Base-by-base conservation (phyloP, 2,113 vertebrate genomes). In the Electrona antarctica region DNA sequence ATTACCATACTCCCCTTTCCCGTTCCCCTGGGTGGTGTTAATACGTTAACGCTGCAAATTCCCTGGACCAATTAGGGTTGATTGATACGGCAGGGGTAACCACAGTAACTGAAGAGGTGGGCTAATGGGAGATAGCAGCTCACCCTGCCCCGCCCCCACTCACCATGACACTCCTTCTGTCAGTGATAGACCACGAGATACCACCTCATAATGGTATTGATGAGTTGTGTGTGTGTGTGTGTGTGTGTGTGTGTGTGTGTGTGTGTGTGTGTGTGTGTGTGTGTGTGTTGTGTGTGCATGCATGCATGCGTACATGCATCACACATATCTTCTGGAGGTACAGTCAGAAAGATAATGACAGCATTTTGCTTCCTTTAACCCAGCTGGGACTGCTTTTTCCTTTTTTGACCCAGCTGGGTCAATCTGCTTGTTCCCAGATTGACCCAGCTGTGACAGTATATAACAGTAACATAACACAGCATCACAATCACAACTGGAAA, bases 1-100 rank as follows among this genome's bases (percentile, higher is more conserved):
- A 41, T 41, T 41, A 41, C 33, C 33, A 41, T 41, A 41, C 33
- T 41, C 55, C n/a, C 69, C 29, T 61, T 56, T n/a, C n/a, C 29
- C 6, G 12, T 57, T 67, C 68, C 50, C 63, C 1, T n/a, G 73
- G 71, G 65, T 56, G 64, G 62, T 7, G 11, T 71, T 74, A 64
- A 76, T 56, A 66, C 8, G 9, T 74, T 69, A 64, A 68, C 15
- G 14, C 70, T 47, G 64, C 68, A 21, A 64, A 69, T 85, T 76
- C 48, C 54, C 65, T 59, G 12, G 14, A 69, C 69, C 80, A 78
- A 78, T 84, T 82, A 76, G 51, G 4, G 47, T 55, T 74, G 75
- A 85, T 76, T 76, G 77, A 82, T 74, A 21, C 14, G 77, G 55
- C 29, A 70, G 71, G 46, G 64, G 75, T 79, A 72, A 73, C 46